A percentile compares a stretch with the other conserved stretches of the same genome.
Conservation (phyloP, 2,888 invertebrate genomes). For the Camponotus fellah region DNA sequence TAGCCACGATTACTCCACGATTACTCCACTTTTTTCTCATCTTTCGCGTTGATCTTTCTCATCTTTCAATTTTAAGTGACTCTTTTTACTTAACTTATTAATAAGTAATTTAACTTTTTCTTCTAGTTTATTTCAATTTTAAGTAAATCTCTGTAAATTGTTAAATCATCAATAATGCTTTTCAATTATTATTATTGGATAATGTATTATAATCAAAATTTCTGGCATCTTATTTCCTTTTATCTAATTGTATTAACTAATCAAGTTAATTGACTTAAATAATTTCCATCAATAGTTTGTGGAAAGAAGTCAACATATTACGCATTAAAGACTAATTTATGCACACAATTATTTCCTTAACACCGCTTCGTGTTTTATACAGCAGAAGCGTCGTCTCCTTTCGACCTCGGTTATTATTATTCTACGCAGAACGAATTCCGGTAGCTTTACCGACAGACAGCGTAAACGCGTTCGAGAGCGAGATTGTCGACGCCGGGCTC, state of each 20-base stretch:
- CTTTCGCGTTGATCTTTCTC: no score
- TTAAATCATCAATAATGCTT: neutral
- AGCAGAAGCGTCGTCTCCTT: slow-evolving; percentile 35
- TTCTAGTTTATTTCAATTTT: neutral
- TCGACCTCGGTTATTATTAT: slow-evolving; percentile 43
- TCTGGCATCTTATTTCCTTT: no score
- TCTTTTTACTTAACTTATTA: neutral
- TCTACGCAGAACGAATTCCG: slow-evolving; percentile 56
- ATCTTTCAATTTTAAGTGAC: neutral
- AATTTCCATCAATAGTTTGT: neutral
- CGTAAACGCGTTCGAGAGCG: slow-evolving; percentile 72
- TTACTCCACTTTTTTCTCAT: neutral
- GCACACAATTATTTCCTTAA: neutral
- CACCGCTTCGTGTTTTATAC: neutral
- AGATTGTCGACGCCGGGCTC: slow-evolving; percentile 79
- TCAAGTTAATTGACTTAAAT: slow-evolving; percentile 7
- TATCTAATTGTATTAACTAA: neutral
- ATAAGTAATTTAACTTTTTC: neutral
- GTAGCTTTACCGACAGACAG: slow-evolving; percentile 71
- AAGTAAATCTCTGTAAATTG: neutral
- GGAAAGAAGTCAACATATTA: neutral
- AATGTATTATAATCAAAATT: neutral
- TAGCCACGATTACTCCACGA: neutral
- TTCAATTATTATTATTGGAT: neutral
- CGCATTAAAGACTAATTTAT: slow-evolving; percentile 30